Conservation (phyloP, 2,797 vertebrate species). For the Typhlichthys subterraneus region DNA sequence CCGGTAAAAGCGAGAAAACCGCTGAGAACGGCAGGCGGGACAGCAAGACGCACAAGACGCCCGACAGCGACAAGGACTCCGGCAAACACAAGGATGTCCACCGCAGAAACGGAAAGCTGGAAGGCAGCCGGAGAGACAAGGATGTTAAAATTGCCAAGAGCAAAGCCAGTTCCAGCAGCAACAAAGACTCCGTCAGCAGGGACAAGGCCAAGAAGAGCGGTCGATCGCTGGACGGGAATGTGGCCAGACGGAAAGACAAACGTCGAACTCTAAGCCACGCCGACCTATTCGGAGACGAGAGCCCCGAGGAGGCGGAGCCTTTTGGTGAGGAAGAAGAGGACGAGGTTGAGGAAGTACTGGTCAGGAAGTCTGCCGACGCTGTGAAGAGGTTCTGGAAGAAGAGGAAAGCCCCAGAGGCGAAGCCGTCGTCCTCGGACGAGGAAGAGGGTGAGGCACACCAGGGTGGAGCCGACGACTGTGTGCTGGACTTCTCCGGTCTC, state of each 20-base stretch:
- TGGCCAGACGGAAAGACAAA: conserved; percentile 56
- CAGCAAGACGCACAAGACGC: conserved; percentile 62
- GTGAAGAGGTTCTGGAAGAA: conserved; percentile 68
- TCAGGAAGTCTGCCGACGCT: conserved; percentile 70
- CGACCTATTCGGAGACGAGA: conserved; percentile 94
- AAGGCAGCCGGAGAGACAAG: conserved; percentile 52
- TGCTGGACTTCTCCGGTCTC: conserved; percentile 80
- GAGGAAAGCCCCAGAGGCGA: conserved; percentile 56
- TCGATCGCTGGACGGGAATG: conserved; percentile 54
- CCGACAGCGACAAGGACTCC: conserved; percentile 70
- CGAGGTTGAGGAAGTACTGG: conserved; percentile 57
- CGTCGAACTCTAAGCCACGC: conserved; percentile 81
- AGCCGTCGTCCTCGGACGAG: conserved; percentile 71
- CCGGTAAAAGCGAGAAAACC: conserved; percentile 71
- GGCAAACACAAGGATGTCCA: conserved; percentile 59
- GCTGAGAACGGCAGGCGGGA: conserved; percentile 63
- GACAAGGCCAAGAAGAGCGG: conserved; percentile 65
- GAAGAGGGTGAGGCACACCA: conserved; percentile 22
- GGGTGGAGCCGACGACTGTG: conserved; percentile 59
- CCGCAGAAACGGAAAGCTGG: conserved; percentile 75
- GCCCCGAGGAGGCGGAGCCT: conserved; percentile 79
- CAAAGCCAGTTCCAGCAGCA: conserved; percentile 28
- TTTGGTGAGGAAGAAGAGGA: conserved; percentile 43
- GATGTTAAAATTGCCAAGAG: conserved; percentile 45
- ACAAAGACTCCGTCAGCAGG: conserved; percentile 18